These are phyloP conservation scores for Drosophila varians DNA, from an alignment of 1,140 invertebrate species.

Conservation along the genomic window DNA sequence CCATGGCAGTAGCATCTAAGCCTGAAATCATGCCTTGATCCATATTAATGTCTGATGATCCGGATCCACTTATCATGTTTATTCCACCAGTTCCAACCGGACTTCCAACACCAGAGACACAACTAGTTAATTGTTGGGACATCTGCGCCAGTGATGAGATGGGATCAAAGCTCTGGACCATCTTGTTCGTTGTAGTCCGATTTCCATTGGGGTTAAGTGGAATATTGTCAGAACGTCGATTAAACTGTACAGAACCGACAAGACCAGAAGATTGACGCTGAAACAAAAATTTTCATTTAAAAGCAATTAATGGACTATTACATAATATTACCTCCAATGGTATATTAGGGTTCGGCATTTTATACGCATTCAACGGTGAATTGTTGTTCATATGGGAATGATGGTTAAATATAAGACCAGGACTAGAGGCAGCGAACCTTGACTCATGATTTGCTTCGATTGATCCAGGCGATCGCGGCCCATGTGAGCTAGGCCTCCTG, in stretches of 20 bases:
- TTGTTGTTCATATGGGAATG: constrained; percentile 58
- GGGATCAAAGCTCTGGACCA: constrained; percentile 91
- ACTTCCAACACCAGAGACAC: constrained; percentile 85
- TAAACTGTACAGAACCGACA: constrained; percentile 70
- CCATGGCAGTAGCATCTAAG: constrained; percentile 68
- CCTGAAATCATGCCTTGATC: constrained; percentile 77
- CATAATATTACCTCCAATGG: constrained; percentile 49
- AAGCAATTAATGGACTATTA: no score
- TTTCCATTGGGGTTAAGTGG: constrained; percentile 91
- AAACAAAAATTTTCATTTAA: neutral
- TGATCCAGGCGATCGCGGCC: constrained; percentile 53
- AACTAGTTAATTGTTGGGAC: constrained; percentile 95
- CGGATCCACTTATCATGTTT: constrained; percentile 46
- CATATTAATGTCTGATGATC: constrained; percentile 74
- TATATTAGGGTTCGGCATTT: constrained; percentile 48
- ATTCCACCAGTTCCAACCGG: constrained; percentile 84
- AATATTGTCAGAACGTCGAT: constrained; percentile 89
- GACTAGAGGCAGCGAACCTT: constrained; percentile 67
- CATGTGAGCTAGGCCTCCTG: constrained; percentile 68
- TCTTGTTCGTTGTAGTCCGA: constrained; percentile 85
- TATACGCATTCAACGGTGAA: constrained; percentile 58
- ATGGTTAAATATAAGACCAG: constrained; percentile 67
- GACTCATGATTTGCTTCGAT: constrained; percentile 55
- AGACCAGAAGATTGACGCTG: constrained; percentile 62
- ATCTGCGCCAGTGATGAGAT: constrained; percentile 97